phyloP scores from a whole-genome alignment of 2,888 invertebrate genomes.

The Dryobota labecula region DNA sequence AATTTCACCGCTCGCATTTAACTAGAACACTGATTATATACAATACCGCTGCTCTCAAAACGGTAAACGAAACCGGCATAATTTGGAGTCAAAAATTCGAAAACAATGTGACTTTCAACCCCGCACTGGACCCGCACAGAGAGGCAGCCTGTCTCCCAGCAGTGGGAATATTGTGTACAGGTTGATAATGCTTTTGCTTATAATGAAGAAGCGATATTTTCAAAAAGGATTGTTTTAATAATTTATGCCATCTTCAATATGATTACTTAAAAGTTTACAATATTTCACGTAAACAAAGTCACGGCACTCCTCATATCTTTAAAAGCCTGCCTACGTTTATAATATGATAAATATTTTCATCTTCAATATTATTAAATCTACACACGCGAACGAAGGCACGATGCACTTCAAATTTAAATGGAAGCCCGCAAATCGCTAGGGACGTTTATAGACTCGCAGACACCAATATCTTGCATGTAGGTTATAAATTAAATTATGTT shows the following conservation, averaged over 20 bases:
- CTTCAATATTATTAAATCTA: slow-evolving; percentile 2
- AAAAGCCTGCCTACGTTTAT: neutral
- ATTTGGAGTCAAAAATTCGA: neutral
- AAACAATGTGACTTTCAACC: neutral
- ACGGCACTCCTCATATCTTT: slow-evolving; percentile 1
- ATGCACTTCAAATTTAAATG: slow-evolving; percentile 17
- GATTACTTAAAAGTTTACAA: neutral
- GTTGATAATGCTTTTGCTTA: neutral
- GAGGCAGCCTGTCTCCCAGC: neutral
- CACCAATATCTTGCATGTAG: too few species aligned
- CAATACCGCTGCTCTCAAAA: neutral
- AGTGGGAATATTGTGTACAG: neutral
- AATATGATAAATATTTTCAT: neutral
- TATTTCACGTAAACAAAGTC: neutral
- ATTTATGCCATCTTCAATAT: neutral
- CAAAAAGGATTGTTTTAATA: neutral
- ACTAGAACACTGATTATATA: too few species aligned
- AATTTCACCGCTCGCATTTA: too few species aligned
- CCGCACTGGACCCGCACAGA: too few species aligned
- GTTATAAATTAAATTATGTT: too few species aligned
- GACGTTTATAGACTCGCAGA: neutral
- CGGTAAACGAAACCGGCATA: neutral
- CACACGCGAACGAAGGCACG: neutral
- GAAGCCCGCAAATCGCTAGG: neutral
- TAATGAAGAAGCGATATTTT: neutral